These are phyloP conservation scores for Diaprepes abbreviatus DNA, from an alignment of 2,888 invertebrate genomes.

Conservation along the genomic window DNA sequence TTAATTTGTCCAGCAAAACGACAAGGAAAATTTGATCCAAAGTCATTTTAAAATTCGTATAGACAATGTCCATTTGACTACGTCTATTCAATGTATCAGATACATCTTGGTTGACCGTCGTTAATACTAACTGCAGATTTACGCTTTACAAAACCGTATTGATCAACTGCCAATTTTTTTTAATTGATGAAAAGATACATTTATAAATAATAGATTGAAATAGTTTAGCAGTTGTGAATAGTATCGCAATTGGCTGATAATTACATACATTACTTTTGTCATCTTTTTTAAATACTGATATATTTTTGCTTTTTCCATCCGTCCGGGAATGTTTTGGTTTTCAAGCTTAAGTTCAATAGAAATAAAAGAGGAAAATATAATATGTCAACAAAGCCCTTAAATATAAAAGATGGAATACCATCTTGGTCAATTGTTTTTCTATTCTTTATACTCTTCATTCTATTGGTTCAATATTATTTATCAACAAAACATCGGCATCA, in stretches of 20 bases:
- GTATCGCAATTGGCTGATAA: not conserved
- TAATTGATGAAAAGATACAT: not conserved
- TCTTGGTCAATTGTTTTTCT: not conserved
- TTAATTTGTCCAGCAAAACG: too few species aligned
- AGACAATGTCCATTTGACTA: not conserved
- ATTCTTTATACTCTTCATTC: too few species aligned
- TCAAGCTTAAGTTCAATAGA: not conserved
- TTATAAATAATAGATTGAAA: not conserved
- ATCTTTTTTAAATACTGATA: constrained; percentile 4
- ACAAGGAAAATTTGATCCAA: too few species aligned
- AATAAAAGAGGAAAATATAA: not conserved
- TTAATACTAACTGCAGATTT: constrained; percentile 1
- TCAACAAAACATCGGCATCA: too few species aligned
- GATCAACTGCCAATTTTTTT: too few species aligned
- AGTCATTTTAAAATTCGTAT: too few species aligned
- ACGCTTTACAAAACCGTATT: not conserved
- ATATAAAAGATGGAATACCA: not conserved
- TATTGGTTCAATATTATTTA: too few species aligned
- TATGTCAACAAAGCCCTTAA: not conserved
- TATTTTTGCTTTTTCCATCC: too few species aligned
- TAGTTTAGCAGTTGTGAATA: not conserved
- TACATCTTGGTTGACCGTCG: not conserved
- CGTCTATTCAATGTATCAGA: not conserved
- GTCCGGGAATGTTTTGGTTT: not conserved
- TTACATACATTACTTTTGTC: not conserved